Evolutionary conservation across 2,113 vertebrate species (phyloP), one percentile per base, ranked within the genome.

Genomic region (Toxotes jaculatrix): DNA sequence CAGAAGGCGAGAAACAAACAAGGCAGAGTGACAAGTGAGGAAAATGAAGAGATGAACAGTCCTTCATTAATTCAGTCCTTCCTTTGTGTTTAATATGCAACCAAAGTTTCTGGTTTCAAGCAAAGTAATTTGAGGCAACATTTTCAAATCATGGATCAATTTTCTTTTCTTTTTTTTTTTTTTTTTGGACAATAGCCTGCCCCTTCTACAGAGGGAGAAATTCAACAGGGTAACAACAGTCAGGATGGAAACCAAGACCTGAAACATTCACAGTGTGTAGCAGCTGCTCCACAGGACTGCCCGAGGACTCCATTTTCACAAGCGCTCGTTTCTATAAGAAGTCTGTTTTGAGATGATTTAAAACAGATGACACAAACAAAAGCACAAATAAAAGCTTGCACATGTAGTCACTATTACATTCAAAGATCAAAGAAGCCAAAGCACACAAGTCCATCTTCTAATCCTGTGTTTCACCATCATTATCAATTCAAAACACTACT

Each of bases 401-500:
- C 8, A 17, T 32, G 23, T 13, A 53, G 21, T 56, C 55, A 80
- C 49, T 71, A 53, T 55, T 36, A 19, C 61, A 73, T 75, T 70
- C 43, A 79, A 34, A 79, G 77, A 84, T 83, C 73, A 88, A 82
- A 80, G 61, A 21, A n/a, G 40, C n/a, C 14, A 65, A 45, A 47
- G 40, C 51, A 53, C 23, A 14, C 40, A 53, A 77, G 77, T 62
- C 77, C 40, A 63, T 56, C 47, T 64, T 65, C 51, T 74, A 55
- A 82, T 55, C 63, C 74, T 53, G 61, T 2, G 2, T 83, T 64
- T 80, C 65, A 71, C 19, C 64, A 69, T 76, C 65, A 76, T 87
- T 77, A 80, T 57, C 49, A 69, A 62, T 81, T 82, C 77, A 60
- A 66, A 77, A 79, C 42, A 69, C 74, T n/a, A 49, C 65, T 86